These are phyloP conservation scores for Octopus sinensis DNA, from an alignment of 1,140 invertebrate genomes.

Conservation along the genomic window DNA sequence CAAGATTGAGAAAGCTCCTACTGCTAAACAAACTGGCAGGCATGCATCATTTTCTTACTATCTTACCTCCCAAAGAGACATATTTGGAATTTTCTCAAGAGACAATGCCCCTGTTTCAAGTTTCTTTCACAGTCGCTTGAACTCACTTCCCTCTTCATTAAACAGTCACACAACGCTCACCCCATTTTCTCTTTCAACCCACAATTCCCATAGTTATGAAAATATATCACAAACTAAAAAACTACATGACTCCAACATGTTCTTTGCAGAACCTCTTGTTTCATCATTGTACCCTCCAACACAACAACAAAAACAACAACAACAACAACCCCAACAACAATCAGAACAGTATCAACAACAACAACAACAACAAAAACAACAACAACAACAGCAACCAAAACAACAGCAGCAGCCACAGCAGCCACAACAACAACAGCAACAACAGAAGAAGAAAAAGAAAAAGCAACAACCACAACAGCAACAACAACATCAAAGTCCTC, in stretches of 20 bases:
- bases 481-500: not conserved
- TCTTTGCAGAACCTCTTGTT: not conserved
- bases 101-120: not conserved
- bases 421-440: not conserved
- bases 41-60: not conserved
- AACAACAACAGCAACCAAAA: too few relatives aligned
- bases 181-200: slow-evolving; percentile 28
- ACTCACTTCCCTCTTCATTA: slow-evolving; percentile 44
- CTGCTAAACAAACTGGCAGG: slow-evolving; percentile 16
- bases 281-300: not conserved
- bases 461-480: not conserved
- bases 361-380: not conserved
- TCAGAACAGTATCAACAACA: not conserved
- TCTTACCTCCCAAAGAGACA: not conserved
- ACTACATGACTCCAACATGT: slow-evolving; percentile 3
- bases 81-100: not conserved
- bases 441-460: not conserved
- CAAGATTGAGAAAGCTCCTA: slow-evolving; percentile 13
- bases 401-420: too few relatives aligned
- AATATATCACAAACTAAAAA: slow-evolving; percentile 27
- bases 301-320: not conserved
- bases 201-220: slow-evolving; percentile 43
- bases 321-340: not conserved
- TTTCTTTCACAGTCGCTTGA: slow-evolving; percentile 33
- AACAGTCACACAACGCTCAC: slow-evolving; percentile 39